A percentile compares a stretch with the other conserved stretches of the same genome.
Evolutionary conservation across 2,797 vertebrate genomes (phyloP).

Genomic region (Tragelaphus oryx): DNA sequence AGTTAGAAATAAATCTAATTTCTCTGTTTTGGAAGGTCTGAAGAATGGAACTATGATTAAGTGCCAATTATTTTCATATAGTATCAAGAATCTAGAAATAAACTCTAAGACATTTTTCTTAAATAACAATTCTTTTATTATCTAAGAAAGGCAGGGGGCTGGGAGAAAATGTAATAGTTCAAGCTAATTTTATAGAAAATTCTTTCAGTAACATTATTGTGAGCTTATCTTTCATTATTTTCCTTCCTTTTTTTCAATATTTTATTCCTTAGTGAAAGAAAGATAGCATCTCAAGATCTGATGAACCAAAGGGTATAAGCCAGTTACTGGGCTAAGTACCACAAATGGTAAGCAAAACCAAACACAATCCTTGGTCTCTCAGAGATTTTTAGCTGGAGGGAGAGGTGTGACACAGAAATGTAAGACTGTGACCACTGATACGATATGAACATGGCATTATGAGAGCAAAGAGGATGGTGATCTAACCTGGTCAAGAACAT

Average conservation of each 20-base stretch:
- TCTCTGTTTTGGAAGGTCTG: background rate
- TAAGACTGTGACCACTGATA: background rate
- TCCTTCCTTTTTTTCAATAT: background rate
- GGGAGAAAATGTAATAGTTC: background rate
- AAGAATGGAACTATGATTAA: background rate
- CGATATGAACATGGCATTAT: background rate
- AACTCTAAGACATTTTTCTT: background rate
- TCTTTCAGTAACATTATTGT: background rate
- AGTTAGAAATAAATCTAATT: slow-evolving; percentile 7
- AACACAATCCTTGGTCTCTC: background rate
- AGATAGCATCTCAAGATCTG: background rate
- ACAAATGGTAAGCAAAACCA: background rate
- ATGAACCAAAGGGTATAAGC: background rate
- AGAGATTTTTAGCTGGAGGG: background rate
- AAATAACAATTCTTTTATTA: background rate
- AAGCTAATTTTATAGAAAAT: slow-evolving; percentile 19
- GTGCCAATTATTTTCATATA: background rate
- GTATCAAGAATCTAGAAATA: background rate
- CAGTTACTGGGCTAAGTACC: background rate
- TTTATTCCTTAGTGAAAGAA: background rate
- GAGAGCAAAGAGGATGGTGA: background rate
- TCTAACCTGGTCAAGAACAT: background rate
- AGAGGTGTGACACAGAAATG: background rate
- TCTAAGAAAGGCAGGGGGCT: background rate
- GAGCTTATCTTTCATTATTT: background rate